Conservation (phyloP, 2,113 vertebrate species). For the Phaethornis superciliosus region DNA sequence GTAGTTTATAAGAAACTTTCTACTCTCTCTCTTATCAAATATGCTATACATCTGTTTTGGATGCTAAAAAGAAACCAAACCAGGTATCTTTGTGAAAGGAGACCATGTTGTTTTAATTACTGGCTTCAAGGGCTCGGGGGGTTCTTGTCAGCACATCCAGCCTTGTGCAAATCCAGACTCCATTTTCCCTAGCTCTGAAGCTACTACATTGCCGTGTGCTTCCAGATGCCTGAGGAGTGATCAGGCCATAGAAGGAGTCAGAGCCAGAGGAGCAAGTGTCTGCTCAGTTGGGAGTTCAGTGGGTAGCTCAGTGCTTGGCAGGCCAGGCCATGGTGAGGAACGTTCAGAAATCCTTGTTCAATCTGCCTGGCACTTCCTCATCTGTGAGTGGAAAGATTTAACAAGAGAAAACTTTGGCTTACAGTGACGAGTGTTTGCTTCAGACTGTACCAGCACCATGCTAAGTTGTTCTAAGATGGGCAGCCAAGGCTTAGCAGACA, state of each 20-base stretch:
- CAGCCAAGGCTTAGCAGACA: neutral
- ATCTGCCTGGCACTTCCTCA: neutral
- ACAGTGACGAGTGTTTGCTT: neutral
- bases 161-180: neutral
- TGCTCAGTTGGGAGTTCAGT: neutral
- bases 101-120: neutral
- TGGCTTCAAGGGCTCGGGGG: neutral
- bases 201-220: neutral
- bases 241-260: neutral
- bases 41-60: neutral
- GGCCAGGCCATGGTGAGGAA: neutral
- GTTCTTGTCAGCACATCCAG: slow-evolving; percentile 8
- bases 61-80: neutral
- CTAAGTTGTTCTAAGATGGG: neutral
- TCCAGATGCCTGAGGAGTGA: neutral
- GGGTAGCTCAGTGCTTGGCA: neutral
- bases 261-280: neutral
- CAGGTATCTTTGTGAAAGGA: neutral
- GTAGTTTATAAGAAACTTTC: neutral
- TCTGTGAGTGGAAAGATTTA: neutral
- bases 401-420: neutral
- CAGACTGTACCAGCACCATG: neutral
- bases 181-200: neutral
- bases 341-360: neutral
- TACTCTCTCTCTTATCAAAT: neutral